phyloP scores from a whole-genome alignment of 2,888 invertebrate species.

The Acanthosepion lycidas region DNA sequence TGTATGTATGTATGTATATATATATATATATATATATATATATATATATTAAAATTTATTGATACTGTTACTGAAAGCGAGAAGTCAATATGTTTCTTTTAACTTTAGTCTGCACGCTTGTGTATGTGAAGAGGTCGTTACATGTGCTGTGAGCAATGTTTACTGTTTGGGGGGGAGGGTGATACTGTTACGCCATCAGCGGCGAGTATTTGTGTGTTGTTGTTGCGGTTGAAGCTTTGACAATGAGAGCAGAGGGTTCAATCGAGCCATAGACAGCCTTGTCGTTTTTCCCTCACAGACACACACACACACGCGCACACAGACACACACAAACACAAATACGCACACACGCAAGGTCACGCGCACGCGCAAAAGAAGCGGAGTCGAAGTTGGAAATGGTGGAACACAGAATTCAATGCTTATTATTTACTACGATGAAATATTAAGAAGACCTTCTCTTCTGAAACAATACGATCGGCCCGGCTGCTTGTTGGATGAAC shows the following conservation, averaged over 20 bases:
- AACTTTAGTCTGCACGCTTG: not conserved
- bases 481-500: not conserved
- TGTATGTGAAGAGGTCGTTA: not conserved
- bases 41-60: no score
- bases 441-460: not conserved
- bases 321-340: not conserved
- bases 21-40: no score
- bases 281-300: not conserved
- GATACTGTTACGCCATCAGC: not conserved
- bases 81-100: not conserved
- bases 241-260: not conserved
- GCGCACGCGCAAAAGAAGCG: not conserved
- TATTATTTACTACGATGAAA: not conserved
- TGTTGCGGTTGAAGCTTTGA: not conserved
- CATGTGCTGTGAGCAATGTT: not conserved
- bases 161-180: not conserved
- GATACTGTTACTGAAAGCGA: no score
- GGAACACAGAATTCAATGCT: not conserved
- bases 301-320: not conserved
- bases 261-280: not conserved
- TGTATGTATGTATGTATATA: no score
- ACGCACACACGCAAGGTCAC: not conserved
- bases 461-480: not conserved
- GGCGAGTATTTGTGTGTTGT: not conserved
- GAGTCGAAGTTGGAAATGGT: not conserved